Base-by-base conservation (phyloP, 2,888 invertebrate genomes). In the Stenichneumon culpator region DNA sequence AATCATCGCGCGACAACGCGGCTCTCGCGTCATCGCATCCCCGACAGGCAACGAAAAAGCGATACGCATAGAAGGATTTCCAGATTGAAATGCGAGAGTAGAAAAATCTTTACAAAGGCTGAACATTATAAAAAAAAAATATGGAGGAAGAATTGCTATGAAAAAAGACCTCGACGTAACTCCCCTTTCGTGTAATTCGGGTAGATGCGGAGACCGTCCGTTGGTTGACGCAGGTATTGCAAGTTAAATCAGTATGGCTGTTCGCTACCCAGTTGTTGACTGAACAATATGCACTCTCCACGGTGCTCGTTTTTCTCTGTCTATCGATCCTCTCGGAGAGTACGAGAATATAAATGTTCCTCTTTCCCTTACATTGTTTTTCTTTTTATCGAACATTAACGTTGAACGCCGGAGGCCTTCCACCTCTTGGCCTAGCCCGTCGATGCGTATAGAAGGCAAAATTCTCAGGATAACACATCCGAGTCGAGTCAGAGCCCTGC, bases 1-100 rank as follows among this genome's bases (percentile, higher is more conserved):
- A 92, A 92, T 92, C 91, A 92, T 91, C 88, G 89, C 87, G 86
- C 89, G 86, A 67, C 79, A 87, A 84, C 82, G 85, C 75, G 86
- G 74, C 79, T 87, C 82, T 86, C 89, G 90, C 89, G 84, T 90
- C 91, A 89, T 90, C 89, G 91, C 90, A 86, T 89, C 82, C 63
- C 86, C 83, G 80, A 81, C 74, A 78, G 82, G 81, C 67, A 79
- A 68, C 68, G 74, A 72, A 82, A 60, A 86, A 60, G 52, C 47
- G 63, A 77, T 74, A 54, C 67, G 50, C 78, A 68, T 5, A 50
- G 32, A 75, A 77, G 52, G 70, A 74, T 36, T 47, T 11, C 54
- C 50, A 47, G 72, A 65, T 60, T 67, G 63, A 79, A 84, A 73
- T 54, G 79, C 54, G 74, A 79, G 60, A 75, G 74, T 82, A 57